Base-by-base conservation (phyloP, 2,797 vertebrate genomes). In the Melanotaenia parkinsoni region DNA sequence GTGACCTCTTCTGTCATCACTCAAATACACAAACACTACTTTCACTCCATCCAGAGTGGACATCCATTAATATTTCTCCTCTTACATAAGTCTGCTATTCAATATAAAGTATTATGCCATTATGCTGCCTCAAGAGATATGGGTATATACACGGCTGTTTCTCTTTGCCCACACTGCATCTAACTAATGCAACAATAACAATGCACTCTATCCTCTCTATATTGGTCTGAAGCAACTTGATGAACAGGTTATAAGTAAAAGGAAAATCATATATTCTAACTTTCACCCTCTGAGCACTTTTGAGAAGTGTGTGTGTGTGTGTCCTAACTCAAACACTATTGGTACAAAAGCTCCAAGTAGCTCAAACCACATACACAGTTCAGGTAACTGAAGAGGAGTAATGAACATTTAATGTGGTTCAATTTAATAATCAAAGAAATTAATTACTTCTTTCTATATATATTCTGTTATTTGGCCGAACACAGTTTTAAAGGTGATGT, bases 41-140 rank as follows among this genome's bases (percentile, higher is more conserved):
- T 83, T 81, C 8, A 37, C 67, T 76, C 62, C 73, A 71, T 84
- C 70, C 81, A 54, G 69, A 84, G 76, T 79, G 84, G 89, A 79
- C 77, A 24, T 79, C 83, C 89, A 92, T 90, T 90, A 91, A 89
- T 90, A 90, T 90, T 89, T 72, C 77, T 87, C 54, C 83, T 76
- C 58, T 70, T 93, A 93, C 83, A 79, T 92, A 92, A 93, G 72
- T 47, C 67, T 61, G 73, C 68, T 81, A 83, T 88, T 80, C 80
- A 87, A 80, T 86, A 86, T 83, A 76, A 18, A 28, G 63, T 40
- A 35, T 86, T 77, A 86, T 89, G 72, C 79, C 79, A 82, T 84
- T 85, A 86, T 57, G 50, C 58, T 61, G 63, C 83, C 84, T 73
- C 74, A 12, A 63, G 79, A 77, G 84, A 87, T 63, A 72, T 35